Base-by-base conservation (phyloP, 2,113 vertebrate species). In the Circaetus gallicus region DNA sequence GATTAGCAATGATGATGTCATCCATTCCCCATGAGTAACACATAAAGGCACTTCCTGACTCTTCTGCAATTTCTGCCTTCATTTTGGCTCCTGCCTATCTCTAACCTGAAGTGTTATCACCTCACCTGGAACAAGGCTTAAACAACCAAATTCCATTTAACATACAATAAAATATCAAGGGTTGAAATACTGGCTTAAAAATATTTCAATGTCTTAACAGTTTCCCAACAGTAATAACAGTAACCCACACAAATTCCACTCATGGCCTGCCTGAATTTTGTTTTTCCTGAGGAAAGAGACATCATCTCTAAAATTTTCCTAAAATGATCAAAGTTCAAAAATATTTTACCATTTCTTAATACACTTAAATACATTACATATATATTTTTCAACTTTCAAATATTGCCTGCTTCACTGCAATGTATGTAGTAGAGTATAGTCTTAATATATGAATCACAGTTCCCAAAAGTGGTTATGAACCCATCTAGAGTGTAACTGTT, bases 131-230 rank as follows among this genome's bases (percentile, higher is more conserved):
- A 62, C 11, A 58, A 90, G 42, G 8, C 11, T 65, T 90, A 86
- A 82, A 56, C 6, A 77, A 73, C 5, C 2, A 50, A n/a, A 38
- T 53, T 80, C 5, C 4, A 65, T 61, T 66, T n/a, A 93, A 61
- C 0, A 0, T 19, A 31, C 11, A 62, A 42, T n/a, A 72, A 90
- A 82, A 66, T 62, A 52, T 14, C 29, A 4, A 58, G 13, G 29
- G 21, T 53, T 70, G 53, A 88, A 91, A 82, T 61, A 77, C 3
- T 77, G 25, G 5, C 31, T 65, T 61, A 63, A 88, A 91, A 82
- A 43, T 88, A 38, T 65, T 69, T 62, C 52, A 43, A 13, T 36
- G 3, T 52, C 40, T 72, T 65, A 16, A 52, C 14, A 56, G 1
- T 74, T 85, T 93, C 38, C 16, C 87, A 25, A 55, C 7, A 28